Percentiles rank a stretch among this genome's conserved stretches.
phyloP scores from a whole-genome alignment of 2,888 invertebrate species.

The Smittia sp. region DNA sequence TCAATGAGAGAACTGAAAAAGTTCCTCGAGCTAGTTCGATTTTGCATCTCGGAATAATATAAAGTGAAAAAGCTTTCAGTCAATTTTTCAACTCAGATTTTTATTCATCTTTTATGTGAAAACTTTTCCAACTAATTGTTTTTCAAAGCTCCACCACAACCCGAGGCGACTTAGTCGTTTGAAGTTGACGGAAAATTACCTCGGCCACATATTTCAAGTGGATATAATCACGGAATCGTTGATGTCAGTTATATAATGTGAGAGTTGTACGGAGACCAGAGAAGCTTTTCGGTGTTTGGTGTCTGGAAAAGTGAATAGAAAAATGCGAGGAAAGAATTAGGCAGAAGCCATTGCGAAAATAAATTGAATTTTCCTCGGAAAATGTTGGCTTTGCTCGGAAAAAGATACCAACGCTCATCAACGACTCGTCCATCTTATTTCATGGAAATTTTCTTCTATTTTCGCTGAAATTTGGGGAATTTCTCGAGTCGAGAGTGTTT shows the following conservation, averaged over 20 bases:
- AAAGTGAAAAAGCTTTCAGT: neutral
- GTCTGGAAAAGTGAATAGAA: neutral
- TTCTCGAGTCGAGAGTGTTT: too few relatives aligned
- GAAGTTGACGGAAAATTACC: too few relatives aligned
- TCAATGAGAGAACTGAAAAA: slow-evolving; percentile 30
- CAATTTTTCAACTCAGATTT: neutral
- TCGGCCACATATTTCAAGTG: too few relatives aligned
- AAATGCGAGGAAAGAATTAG: too few relatives aligned
- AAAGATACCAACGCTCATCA: too few relatives aligned
- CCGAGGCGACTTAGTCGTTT: neutral
- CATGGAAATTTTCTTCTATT: too few relatives aligned
- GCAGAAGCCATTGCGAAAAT: too few relatives aligned
- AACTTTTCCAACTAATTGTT: neutral
- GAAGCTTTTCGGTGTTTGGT: neutral
- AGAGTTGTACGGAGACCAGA: neutral
- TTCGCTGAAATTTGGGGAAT: too few relatives aligned
- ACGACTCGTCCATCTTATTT: too few relatives aligned
- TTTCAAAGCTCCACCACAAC: neutral
- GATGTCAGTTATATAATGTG: slow-evolving; percentile 2
- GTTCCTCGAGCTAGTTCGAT: slow-evolving; percentile 37
- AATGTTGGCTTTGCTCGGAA: too few relatives aligned
- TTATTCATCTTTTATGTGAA: neutral
- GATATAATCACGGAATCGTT: too few relatives aligned
- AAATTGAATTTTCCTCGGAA: too few relatives aligned
- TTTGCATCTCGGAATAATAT: slow-evolving; percentile 15